These are phyloP conservation scores for Corythoichthys haematopterus DNA, from an alignment of 2,113 vertebrate species.

Conservation along the genomic window DNA sequence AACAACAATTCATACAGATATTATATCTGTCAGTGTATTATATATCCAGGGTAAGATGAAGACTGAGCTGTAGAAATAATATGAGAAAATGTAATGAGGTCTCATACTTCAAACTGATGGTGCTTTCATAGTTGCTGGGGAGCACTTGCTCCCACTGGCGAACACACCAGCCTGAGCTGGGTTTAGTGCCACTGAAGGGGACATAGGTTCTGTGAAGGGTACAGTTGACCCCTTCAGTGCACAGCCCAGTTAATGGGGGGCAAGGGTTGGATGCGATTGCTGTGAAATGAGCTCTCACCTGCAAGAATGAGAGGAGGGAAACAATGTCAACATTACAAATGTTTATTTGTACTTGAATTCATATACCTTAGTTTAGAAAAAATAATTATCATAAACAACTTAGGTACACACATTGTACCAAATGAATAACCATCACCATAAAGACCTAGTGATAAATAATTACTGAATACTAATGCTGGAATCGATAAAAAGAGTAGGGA, in stretches of 20 bases:
- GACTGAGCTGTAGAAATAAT: background rate
- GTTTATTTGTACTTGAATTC: background rate
- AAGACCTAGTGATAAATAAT: background rate
- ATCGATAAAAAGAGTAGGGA: background rate
- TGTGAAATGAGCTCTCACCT: constrained; percentile 64
- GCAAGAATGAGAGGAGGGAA: background rate
- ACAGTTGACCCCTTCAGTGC: constrained; percentile 45
- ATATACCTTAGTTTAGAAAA: no score
- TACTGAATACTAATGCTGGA: background rate
- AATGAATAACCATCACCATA: background rate
- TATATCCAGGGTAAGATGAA: background rate
- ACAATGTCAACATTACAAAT: background rate
- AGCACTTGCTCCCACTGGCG: constrained; percentile 64
- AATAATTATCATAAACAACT: background rate
- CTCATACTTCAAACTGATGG: constrained; percentile 52
- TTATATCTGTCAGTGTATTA: background rate
- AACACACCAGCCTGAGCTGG: constrained; percentile 61
- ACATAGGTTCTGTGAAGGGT: constrained; percentile 10
- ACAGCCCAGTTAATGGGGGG: constrained; percentile 31
- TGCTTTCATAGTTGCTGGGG: constrained; percentile 35
- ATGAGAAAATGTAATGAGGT: background rate
- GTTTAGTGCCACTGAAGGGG: constrained; percentile 48
- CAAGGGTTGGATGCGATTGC: constrained; percentile 44
- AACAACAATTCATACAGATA: background rate
- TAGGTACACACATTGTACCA: background rate